Base-by-base conservation (phyloP, 2,113 vertebrate genomes). In the Syngnathus floridae region DNA sequence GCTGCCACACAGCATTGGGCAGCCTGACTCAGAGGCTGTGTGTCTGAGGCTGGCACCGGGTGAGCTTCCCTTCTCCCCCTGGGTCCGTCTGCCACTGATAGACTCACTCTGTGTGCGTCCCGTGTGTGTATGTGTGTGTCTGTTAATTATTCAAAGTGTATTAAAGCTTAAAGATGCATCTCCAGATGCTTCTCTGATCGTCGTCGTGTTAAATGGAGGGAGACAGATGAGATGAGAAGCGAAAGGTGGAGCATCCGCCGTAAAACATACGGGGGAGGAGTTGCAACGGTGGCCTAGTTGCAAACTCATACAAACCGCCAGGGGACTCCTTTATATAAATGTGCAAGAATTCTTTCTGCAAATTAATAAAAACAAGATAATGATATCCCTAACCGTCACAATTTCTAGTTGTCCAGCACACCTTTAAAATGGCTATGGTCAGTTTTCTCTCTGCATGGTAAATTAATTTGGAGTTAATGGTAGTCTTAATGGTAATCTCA, bases 131-230 rank as follows among this genome's bases (percentile, higher is more conserved):
- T 0, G 1, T 22, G 31, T 8, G 13, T 12, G 21, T 67, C 62
- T 78, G 79, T 90, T 87, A 89, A 91, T 90, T 89, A 91, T 91
- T 91, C 82, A 90, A 73, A 84, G 73, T 87, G 78, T 85, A 89
- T 90, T 89, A 90, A 90, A 89, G 84, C 86, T 88, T 90, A 85
- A 90, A 87, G 75, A 86, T 79, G 83, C 80, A 84, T 88, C 86
- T 85, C 88, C 87, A 87, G 87, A 88, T 86, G 89, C 84, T 72
- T 82, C 81, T 83, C 74, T 85, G 87, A 88, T 88, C 59, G 73
- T 76, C 69, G 78, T 57, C 61, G 63, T 85, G 83, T 82, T 86
- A 89, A 89, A 89, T 89, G 83, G 81, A 82, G 78, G 80, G 83
- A 72, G 78, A 85, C 82, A 84, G 86, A 88, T 79, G 79, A 87